Evolutionary conservation across 37 sponge, comb jelly and placozoan species (phyloP).

Genomic region (Haliclona indistincta): DNA sequence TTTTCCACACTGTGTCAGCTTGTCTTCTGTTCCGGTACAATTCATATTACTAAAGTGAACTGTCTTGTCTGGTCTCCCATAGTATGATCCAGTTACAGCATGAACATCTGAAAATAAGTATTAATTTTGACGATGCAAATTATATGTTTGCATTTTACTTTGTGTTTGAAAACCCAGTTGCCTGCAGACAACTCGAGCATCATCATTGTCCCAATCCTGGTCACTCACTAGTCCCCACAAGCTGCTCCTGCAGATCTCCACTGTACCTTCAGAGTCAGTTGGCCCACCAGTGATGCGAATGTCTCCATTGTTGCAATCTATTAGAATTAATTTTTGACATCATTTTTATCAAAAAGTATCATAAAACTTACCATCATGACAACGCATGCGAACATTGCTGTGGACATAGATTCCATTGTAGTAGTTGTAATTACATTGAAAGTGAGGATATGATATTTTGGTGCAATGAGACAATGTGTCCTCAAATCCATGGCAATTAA

Average conservation of each 20-base stretch:
- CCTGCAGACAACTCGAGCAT: constrained; percentile 6
- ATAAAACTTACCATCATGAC: too few relatives aligned
- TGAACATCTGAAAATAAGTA: neutral
- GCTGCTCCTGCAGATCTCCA: neutral
- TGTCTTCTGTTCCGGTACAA: neutral
- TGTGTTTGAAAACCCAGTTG: neutral
- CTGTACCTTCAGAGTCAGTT: neutral
- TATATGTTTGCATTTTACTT: neutral
- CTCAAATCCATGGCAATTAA: too few relatives aligned
- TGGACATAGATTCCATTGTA: too few relatives aligned
- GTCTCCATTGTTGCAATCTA: constrained; percentile 8
- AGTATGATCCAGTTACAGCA: neutral
- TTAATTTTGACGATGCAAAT: neutral
- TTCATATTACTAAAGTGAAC: neutral
- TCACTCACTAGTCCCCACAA: neutral
- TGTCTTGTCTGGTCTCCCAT: constrained; percentile 9
- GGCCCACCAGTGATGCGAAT: neutral
- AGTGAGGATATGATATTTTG: too few relatives aligned
- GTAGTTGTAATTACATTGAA: too few relatives aligned
- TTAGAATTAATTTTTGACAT: too few relatives aligned
- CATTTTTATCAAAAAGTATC: too few relatives aligned
- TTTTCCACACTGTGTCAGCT: neutral
- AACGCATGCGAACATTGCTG: too few relatives aligned
- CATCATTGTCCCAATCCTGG: neutral
- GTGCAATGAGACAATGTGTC: too few relatives aligned